Conservation (phyloP, 2,888 invertebrate genomes). For the Gari tellinella region DNA sequence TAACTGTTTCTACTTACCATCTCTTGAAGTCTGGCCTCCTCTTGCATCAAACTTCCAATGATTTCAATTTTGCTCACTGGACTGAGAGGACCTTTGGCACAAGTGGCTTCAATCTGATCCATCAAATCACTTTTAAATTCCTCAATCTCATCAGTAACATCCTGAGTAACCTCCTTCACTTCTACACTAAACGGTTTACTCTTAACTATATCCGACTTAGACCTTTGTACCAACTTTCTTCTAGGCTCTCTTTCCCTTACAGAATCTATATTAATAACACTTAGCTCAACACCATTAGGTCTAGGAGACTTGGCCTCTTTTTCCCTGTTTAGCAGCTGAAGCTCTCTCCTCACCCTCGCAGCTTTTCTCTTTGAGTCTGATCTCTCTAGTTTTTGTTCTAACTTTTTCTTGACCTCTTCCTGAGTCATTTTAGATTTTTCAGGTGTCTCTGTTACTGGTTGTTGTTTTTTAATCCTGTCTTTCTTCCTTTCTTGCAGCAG, state of each 20-base stretch:
- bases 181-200: slow-evolving; percentile 17
- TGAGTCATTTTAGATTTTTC: slow-evolving; percentile 34
- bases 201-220: slow-evolving; percentile 44
- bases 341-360: slow-evolving; percentile 42
- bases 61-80: slow-evolving; percentile 47
- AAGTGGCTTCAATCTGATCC: slow-evolving; percentile 9
- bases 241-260: slow-evolving; percentile 15
- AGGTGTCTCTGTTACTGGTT: slow-evolving; percentile 12
- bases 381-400: slow-evolving; percentile 45
- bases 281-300: background rate
- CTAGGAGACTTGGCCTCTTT: slow-evolving; percentile 31
- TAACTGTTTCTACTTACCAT: slow-evolving; percentile 36
- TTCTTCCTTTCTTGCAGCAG: slow-evolving; percentile 50
- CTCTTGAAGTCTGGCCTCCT: slow-evolving; percentile 56
- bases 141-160: slow-evolving; percentile 8
- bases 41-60: slow-evolving; percentile 58
- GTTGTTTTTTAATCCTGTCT: slow-evolving; percentile 30
- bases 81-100: slow-evolving; percentile 22
- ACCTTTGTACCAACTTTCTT: slow-evolving; percentile 36
- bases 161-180: slow-evolving; percentile 4
- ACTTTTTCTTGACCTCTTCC: slow-evolving; percentile 34
- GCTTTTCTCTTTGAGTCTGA: slow-evolving; percentile 54
- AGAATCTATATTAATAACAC: slow-evolving; percentile 11
- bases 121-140: slow-evolving; percentile 7
- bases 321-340: slow-evolving; percentile 51